A percentile compares a stretch with the other conserved stretches of the same genome.
These are phyloP conservation scores for Lasioglossum calceatum DNA, from an alignment of 2,888 invertebrate genomes.

Conservation along the genomic window DNA sequence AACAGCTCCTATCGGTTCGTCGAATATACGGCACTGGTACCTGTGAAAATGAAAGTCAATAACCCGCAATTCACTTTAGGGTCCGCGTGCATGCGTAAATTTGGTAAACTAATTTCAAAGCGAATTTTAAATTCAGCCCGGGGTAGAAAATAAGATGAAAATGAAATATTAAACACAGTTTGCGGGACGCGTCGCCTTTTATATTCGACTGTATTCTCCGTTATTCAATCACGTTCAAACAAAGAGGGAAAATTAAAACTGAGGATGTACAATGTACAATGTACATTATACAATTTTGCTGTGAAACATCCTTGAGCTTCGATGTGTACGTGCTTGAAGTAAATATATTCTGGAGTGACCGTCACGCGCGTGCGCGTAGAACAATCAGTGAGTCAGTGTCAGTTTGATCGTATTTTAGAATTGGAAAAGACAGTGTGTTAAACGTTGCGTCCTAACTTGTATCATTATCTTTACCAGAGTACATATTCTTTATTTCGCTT, in stretches of 20 bases:
- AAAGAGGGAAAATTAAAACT: too few species aligned
- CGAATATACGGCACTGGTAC: slow-evolving; percentile 13
- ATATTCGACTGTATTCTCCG: background rate
- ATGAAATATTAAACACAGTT: background rate
- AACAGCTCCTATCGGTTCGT: slow-evolving; percentile 44
- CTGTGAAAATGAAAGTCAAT: slow-evolving; percentile 26
- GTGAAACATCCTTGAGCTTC: background rate
- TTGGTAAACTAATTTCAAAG: background rate
- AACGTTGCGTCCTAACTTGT: background rate
- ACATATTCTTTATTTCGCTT: background rate
- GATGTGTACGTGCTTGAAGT: background rate
- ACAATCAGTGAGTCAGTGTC: too few species aligned
- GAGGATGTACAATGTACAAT: too few species aligned
- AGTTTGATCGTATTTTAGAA: background rate
- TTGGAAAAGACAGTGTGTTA: background rate
- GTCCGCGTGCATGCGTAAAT: background rate
- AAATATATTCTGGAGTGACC: background rate
- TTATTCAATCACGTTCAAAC: too few species aligned
- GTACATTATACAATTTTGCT: background rate
- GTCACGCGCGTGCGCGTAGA: too few species aligned
- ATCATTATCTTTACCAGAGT: background rate
- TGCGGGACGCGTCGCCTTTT: background rate
- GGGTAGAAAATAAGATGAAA: background rate
- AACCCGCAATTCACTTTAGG: background rate
- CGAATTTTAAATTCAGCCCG: background rate